These are phyloP conservation scores for Gorsachius goisagi DNA, from an alignment of 2,113 vertebrate species.

Conservation along the genomic window DNA sequence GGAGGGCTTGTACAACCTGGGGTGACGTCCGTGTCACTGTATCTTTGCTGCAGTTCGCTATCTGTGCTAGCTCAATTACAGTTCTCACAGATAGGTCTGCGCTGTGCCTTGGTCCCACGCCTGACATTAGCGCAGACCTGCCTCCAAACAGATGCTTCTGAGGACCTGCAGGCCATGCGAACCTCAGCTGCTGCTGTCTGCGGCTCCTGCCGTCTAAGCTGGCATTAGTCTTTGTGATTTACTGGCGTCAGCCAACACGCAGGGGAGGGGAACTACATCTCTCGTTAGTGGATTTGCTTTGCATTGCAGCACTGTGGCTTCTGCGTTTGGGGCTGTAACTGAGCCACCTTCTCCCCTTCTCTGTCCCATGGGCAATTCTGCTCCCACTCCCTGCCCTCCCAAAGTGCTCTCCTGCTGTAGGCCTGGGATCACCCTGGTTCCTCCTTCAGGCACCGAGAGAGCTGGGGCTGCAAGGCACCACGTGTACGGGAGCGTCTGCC, in stretches of 20 bases:
- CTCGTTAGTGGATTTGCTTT: not conserved
- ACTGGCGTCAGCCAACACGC: fast-evolving
- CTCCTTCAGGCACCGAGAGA: not conserved
- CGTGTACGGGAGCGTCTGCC: fast-evolving
- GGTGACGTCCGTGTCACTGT: not conserved
- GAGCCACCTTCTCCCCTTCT: not conserved
- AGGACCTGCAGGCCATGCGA: not conserved
- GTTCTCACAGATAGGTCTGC: not conserved
- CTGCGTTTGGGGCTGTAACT: not conserved
- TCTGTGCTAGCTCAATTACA: not conserved
- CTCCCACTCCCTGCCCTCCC: not conserved
- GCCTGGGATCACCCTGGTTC: not conserved
- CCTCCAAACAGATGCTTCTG: constrained; percentile 2
- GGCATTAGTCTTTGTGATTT: not conserved
- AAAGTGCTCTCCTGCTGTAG: not conserved
- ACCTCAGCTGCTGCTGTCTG: not conserved
- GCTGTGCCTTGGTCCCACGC: not conserved
- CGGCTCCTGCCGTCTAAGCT: not conserved
- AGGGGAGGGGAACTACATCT: not conserved
- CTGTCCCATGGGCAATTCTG: not conserved
- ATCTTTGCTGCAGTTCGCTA: not conserved
- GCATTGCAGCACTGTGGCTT: not conserved
- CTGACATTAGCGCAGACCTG: not conserved
- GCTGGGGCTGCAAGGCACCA: not conserved
- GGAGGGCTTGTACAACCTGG: not conserved